A percentile compares a stretch with the other conserved stretches of the same genome.
phyloP scores from a whole-genome alignment of 2,797 vertebrate species.

The Gallinago solitaria region DNA sequence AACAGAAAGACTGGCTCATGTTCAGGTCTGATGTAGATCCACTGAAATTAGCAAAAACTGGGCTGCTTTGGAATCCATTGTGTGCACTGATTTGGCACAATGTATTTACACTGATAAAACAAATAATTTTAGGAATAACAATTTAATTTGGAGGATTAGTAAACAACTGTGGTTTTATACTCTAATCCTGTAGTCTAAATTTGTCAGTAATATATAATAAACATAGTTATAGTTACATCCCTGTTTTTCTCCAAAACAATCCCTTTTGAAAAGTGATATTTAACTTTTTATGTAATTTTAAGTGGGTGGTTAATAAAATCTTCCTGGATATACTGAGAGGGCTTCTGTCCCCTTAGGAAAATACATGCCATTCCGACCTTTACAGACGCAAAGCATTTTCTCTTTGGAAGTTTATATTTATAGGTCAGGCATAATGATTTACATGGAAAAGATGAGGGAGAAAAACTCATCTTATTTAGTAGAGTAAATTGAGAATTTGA shows the following conservation, averaged over 20 bases:
- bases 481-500: slow-evolving; percentile 4
- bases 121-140: not conserved
- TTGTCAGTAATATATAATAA: slow-evolving; percentile 6
- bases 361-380: not conserved
- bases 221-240: not conserved
- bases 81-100: not conserved
- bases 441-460: slow-evolving; percentile 5
- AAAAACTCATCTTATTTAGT: not conserved
- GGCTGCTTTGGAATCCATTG: not conserved
- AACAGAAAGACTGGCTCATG: not conserved
- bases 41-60: not conserved
- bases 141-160: not conserved
- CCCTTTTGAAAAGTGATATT: not conserved
- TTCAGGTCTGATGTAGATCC: not conserved
- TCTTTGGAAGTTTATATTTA: slow-evolving; percentile 20
- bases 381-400: slow-evolving; percentile 14
- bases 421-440: not conserved
- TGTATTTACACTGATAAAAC: not conserved
- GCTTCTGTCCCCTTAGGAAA: slow-evolving; percentile 12
- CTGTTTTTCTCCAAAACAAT: not conserved
- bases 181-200: not conserved
- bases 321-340: not conserved
- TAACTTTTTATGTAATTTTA: not conserved
- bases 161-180: not conserved
- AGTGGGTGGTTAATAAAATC: not conserved